phyloP scores from a whole-genome alignment of 2,888 invertebrate species.

The Phalera bucephala region DNA sequence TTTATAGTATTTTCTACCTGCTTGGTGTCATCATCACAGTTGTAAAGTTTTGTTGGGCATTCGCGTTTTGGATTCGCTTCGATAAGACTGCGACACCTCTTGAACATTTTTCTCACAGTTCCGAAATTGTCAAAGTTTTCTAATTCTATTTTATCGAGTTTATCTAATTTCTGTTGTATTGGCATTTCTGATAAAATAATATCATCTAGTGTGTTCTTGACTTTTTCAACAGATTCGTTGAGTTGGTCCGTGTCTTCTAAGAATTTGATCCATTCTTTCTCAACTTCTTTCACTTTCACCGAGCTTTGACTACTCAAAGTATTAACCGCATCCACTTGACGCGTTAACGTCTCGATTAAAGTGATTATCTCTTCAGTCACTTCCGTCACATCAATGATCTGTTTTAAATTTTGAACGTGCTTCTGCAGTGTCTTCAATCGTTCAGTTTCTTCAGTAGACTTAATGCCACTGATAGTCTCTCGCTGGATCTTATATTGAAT shows the following conservation, averaged over 20 bases:
- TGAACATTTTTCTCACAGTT: constrained; percentile 84
- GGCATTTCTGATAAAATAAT: constrained; percentile 85
- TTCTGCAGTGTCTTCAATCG: constrained; percentile 72
- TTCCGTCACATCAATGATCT: constrained; percentile 86
- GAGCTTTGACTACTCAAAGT: constrained; percentile 80
- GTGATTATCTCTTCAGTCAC: constrained; percentile 86
- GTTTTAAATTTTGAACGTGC: constrained; percentile 83
- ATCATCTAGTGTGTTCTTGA: constrained; percentile 79
- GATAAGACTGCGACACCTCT: constrained; percentile 84
- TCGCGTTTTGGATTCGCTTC: constrained; percentile 87
- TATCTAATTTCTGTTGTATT: constrained; percentile 86
- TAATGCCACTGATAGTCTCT: constrained; percentile 50
- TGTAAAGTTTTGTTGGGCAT: constrained; percentile 86
- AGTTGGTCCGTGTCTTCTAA: constrained; percentile 84
- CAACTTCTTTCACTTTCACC: constrained; percentile 76
- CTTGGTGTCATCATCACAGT: constrained; percentile 86
- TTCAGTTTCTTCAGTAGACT: constrained; percentile 50
- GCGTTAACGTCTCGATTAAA: constrained; percentile 83
- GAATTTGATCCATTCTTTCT: constrained; percentile 89
- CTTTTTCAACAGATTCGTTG: constrained; percentile 71
- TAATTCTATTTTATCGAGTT: constrained; percentile 87
- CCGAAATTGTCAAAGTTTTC: constrained; percentile 85
- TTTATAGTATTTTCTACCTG: constrained; percentile 87
- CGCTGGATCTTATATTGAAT: constrained; percentile 90
- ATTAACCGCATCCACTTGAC: constrained; percentile 88